Base-by-base conservation (phyloP, 2,888 invertebrate species). In the Nycteola revayana region DNA sequence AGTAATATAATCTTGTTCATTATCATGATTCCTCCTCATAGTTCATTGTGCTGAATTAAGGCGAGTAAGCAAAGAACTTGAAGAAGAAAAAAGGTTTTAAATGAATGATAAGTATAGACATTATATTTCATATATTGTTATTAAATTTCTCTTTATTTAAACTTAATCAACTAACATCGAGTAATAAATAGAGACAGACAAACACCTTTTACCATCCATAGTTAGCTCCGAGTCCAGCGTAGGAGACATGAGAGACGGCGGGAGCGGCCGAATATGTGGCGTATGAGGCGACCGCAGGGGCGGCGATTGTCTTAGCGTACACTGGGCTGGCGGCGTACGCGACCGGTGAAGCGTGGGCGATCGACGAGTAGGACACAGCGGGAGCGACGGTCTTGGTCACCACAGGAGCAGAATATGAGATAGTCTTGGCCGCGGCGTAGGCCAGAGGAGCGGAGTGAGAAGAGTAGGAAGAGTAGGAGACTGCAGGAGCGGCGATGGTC, bases 171-270 rank as follows among this genome's bases (percentile, higher is more conserved):
- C n/a, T n/a, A n/a, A n/a, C n/a, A n/a, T n/a, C n/a, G n/a, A n/a
- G n/a, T n/a, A n/a, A n/a, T n/a, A n/a, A n/a, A n/a, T n/a, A n/a
- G n/a, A n/a, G n/a, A n/a, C n/a, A n/a, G n/a, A n/a, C n/a, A n/a
- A n/a, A n/a, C n/a, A n/a, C n/a, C n/a, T n/a, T n/a, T 76, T 67
- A 84, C 85, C 85, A 85, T 31, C 82, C 85, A 56, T 85, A 85
- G 65, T 67, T 75, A 42, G 75, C 73, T 36, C 82, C 93, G 28
- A 91, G 85, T 35, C 92, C 92, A 38, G 90, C 82, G 82, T 92
- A 93, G 47, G 90, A 81, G 50, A 91, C 90, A 68, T 93, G 92
- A 29, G 93, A 91, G 10, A 92, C 92, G 32, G 89, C 86, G 33
- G 91, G 89, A 27, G 91, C 91, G 26, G 92, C 90, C 11, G 87